Evolutionary conservation across 1,140 invertebrate genomes (phyloP).

Genomic region (Nylanderia fulva): DNA sequence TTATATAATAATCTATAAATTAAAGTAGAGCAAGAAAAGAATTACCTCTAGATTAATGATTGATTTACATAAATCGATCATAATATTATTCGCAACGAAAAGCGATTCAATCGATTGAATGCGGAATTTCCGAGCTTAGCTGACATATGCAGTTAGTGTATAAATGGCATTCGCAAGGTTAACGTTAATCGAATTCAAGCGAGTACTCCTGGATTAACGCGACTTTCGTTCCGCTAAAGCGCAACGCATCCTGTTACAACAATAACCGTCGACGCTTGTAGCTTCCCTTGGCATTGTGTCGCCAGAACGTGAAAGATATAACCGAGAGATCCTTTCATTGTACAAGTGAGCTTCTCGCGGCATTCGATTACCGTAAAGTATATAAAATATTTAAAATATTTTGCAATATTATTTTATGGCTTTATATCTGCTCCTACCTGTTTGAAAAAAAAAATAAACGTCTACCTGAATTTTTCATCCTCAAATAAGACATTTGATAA

Average conservation of each 20-base stretch:
- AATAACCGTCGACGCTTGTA: conserved; percentile 33
- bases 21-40: not conserved
- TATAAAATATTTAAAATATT: conserved; percentile 24
- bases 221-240: conserved; percentile 11
- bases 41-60: not conserved
- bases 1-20: not conserved
- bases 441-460: not conserved
- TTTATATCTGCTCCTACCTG: conserved; percentile 6
- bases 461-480: not conserved
- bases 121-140: not conserved
- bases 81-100: not conserved
- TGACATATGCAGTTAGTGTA: not conserved
- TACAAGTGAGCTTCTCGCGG: conserved; percentile 28
- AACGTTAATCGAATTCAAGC: conserved; percentile 37
- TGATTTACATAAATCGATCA: not conserved
- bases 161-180: not conserved
- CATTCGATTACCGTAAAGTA: conserved; percentile 35
- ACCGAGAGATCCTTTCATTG: conserved; percentile 20
- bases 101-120: not conserved
- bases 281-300: conserved; percentile 35
- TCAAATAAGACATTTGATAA: not conserved
- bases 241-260: not conserved
- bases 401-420: not conserved
- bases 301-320: conserved; percentile 33
- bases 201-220: conserved; percentile 26